Conservation (phyloP, 2,888 invertebrate genomes). For the Drosophila paramelanica region DNA sequence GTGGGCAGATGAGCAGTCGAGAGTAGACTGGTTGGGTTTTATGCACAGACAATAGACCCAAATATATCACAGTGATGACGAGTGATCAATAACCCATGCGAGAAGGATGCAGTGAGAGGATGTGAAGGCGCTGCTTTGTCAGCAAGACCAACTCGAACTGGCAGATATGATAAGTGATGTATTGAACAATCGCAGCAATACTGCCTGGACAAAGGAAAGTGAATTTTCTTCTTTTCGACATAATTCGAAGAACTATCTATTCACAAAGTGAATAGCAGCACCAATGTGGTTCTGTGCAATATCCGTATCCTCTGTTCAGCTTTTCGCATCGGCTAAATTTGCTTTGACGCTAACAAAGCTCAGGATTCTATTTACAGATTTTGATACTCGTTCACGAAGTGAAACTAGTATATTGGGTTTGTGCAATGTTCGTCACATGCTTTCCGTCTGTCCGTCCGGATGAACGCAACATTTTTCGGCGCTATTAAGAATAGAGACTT, state of each 20-base stretch:
- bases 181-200: conserved; percentile 24
- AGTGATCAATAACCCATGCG: conserved; percentile 68
- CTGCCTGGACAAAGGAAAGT: conserved; percentile 10
- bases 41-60: conserved; percentile 66
- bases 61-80: conserved; percentile 74
- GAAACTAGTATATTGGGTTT: too few species aligned
- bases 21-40: conserved; percentile 43
- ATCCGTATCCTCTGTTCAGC: too few species aligned
- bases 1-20: conserved; percentile 34
- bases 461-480: too few species aligned
- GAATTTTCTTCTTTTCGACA: conserved; percentile 3
- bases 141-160: conserved; percentile 12
- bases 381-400: too few species aligned
- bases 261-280: too few species aligned
- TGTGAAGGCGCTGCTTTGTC: conserved; percentile 10
- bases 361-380: too few species aligned
- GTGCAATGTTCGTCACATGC: too few species aligned
- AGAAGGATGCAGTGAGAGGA: background rate
- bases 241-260: background rate
- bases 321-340: too few species aligned
- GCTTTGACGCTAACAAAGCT: too few species aligned
- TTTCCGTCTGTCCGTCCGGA: too few species aligned
- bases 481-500: too few species aligned
- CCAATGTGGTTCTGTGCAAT: background rate
- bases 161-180: conserved; percentile 45